These are phyloP conservation scores for Aproaerema taeniolella DNA, from an alignment of 2,888 invertebrate genomes.

Conservation along the genomic window DNA sequence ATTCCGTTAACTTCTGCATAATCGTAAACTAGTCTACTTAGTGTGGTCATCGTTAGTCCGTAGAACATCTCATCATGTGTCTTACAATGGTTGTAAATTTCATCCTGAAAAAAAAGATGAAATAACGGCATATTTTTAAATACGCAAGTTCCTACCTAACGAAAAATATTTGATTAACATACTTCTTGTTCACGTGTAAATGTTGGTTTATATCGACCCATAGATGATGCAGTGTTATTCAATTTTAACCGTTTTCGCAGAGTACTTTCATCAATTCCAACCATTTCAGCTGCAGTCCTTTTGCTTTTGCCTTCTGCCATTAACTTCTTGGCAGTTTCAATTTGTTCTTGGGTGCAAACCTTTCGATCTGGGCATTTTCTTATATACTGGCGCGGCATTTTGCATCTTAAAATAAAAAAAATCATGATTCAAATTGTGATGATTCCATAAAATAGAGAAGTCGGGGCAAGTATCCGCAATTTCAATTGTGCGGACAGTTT, in stretches of 20 bases:
- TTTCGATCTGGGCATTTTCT: constrained; percentile 15
- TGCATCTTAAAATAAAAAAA: constrained; percentile 13
- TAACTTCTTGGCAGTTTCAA: constrained; percentile 18
- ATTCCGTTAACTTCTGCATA: too few species aligned
- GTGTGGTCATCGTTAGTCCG: too few species aligned
- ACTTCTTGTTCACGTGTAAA: constrained; percentile 18
- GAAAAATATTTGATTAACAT: too few species aligned
- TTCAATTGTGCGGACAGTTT: too few species aligned
- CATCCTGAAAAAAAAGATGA: too few species aligned
- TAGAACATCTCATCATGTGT: constrained; percentile 18
- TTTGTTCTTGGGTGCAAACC: constrained; percentile 15
- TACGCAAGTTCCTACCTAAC: too few species aligned
- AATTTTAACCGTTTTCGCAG: constrained; percentile 22
- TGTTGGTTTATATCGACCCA: constrained; percentile 18
- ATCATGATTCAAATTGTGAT: constrained; percentile 7
- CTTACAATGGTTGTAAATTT: constrained; percentile 19
- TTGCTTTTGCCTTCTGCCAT: constrained; percentile 20
- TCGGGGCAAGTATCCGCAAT: too few species aligned
- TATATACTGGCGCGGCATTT: constrained; percentile 18
- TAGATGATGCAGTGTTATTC: constrained; percentile 12
- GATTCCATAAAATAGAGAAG: too few species aligned
- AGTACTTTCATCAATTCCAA: constrained; percentile 19
- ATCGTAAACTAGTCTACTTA: too few species aligned
- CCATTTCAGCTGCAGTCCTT: constrained; percentile 16
- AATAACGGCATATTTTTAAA: too few species aligned